Evolutionary conservation across 2,797 vertebrate genomes (phyloP).

Genomic region (Caiman crocodilus): DNA sequence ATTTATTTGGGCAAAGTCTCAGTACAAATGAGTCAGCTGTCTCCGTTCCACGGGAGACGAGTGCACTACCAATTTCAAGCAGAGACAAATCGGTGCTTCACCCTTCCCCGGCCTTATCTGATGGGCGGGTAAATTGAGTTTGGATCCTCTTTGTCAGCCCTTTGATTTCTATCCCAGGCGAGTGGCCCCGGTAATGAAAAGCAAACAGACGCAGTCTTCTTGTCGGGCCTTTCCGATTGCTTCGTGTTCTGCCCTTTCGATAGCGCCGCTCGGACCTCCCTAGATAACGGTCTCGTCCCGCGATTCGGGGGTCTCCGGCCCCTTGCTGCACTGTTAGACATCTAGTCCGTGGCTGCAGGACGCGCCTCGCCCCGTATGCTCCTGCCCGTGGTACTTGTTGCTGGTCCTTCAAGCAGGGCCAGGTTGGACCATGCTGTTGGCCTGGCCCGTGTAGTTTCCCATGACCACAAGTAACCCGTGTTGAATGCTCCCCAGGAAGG

Average conservation of each 20-base stretch:
- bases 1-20: constrained; percentile 56
- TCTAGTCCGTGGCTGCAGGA: background rate
- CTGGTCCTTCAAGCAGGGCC: background rate
- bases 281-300: constrained; percentile 39
- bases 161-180: constrained; percentile 47
- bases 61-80: constrained; percentile 62
- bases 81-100: constrained; percentile 47
- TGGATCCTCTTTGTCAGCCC: constrained; percentile 35
- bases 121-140: constrained; percentile 54
- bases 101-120: constrained; percentile 52
- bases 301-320: constrained; percentile 52
- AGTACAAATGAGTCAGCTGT: constrained; percentile 43
- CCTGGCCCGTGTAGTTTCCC: constrained; percentile 44
- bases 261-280: constrained; percentile 54
- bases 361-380: constrained; percentile 32
- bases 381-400: constrained; percentile 54
- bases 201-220: background rate
- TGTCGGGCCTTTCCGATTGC: constrained; percentile 49
- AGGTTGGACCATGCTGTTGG: background rate
- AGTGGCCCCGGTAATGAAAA: constrained; percentile 64
- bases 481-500: constrained; percentile 63
- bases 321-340: constrained; percentile 47
- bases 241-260: constrained; percentile 45
- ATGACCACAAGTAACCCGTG: constrained; percentile 60
- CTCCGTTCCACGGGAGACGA: background rate